Conservation (phyloP, 2,888 invertebrate genomes). For the Amaurobius ferox region DNA sequence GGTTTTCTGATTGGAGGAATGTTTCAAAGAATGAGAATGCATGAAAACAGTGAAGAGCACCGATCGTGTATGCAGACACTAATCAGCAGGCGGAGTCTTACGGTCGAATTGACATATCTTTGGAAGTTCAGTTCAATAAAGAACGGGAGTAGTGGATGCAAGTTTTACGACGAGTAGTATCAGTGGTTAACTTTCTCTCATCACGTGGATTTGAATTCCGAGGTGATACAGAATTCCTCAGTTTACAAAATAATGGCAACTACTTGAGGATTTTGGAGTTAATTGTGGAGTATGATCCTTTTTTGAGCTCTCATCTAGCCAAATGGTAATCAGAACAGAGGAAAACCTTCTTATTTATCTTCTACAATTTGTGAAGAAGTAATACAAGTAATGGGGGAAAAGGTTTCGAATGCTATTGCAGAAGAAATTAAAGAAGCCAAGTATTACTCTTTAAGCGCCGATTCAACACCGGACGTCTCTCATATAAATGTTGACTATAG, state of each 20-base stretch:
- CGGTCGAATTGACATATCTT: no score
- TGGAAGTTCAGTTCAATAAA: constrained; percentile 30
- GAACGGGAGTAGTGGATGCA: constrained; percentile 74
- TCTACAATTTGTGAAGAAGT: constrained; percentile 76
- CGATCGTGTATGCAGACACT: no score
- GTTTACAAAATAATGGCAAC: constrained; percentile 24
- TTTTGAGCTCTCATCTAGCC: constrained; percentile 74
- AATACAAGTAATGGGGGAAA: constrained; percentile 75
- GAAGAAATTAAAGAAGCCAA: no score
- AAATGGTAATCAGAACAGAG: constrained; percentile 75
- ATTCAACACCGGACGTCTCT: constrained; percentile 75
- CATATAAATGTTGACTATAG: constrained; percentile 75
- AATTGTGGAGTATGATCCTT: constrained; percentile 75
- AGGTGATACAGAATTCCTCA: no score
- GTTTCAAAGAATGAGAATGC: background rate
- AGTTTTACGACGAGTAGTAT: constrained; percentile 75
- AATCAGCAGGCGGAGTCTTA: no score
- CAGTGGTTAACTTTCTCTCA: constrained; percentile 74
- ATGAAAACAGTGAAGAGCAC: background rate
- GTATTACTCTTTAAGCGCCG: constrained; percentile 69
- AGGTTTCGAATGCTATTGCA: constrained; percentile 74
- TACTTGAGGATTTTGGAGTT: constrained; percentile 75
- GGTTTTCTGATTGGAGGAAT: constrained; percentile 2
- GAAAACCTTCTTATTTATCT: constrained; percentile 75
- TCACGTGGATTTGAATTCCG: no score